Percentiles rank a stretch among this genome's conserved stretches.
Evolutionary conservation across 2,113 vertebrate species (phyloP).

Genomic region (Bambusicola thoracicus): DNA sequence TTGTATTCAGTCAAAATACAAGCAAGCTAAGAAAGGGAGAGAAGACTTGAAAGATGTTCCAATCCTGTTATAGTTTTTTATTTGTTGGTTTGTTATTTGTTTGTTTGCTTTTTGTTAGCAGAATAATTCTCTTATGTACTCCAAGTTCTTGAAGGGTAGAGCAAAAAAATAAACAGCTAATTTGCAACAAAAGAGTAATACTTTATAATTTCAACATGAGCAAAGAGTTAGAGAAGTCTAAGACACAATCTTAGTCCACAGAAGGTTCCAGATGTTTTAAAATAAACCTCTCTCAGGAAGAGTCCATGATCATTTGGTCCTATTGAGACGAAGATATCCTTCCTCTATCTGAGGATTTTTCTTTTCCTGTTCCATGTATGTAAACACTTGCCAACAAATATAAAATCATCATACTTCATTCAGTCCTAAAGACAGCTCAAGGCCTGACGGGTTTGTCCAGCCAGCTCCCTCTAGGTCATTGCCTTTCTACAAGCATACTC

Average conservation of each 20-base stretch:
- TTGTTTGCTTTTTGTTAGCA: background rate
- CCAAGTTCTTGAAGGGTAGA: background rate
- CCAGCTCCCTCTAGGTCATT: background rate
- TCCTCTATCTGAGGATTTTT: background rate
- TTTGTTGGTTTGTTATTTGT: background rate
- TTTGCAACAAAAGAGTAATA: background rate
- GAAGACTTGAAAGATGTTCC: background rate
- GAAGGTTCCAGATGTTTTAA: background rate
- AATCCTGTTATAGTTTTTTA: background rate
- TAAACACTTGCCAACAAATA: background rate
- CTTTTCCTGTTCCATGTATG: background rate
- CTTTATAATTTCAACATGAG: background rate
- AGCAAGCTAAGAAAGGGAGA: background rate
- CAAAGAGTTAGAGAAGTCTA: background rate
- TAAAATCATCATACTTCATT: background rate
- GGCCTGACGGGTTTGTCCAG: background rate
- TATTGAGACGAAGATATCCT: background rate
- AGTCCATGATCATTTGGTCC: background rate
- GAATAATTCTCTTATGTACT: background rate
- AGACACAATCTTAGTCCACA: background rate
- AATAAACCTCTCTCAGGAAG: background rate
- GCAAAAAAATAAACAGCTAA: background rate
- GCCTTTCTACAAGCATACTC: conserved; percentile 22
- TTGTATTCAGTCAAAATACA: background rate
- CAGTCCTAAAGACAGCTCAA: background rate